Evolutionary conservation across 2,888 invertebrate species (phyloP), one percentile per base, ranked within the genome.

Genomic region (Andrena marginata): DNA sequence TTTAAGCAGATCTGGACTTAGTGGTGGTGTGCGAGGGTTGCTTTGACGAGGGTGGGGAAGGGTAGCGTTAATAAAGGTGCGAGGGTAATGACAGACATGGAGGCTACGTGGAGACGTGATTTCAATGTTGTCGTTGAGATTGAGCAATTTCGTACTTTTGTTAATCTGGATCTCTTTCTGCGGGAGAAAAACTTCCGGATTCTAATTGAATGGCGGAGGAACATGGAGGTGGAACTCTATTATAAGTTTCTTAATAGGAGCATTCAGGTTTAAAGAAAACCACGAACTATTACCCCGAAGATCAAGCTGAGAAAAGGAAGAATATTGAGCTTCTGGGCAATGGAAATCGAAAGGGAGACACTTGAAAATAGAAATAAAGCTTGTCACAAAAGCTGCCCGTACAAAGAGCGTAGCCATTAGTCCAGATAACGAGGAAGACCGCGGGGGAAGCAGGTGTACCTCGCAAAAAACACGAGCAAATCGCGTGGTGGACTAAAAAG

Each of bases 201-300:
- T 42, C 16, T 42, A 16, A 42, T 16, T 42, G 42, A 42, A 42
- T 42, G 16, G 16, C 1, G 42, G 42, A 42, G 42, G 42, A 42
- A 4, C 42, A 1, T 42, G 16, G 16, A 42, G 42, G 4, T 42
- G 42, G n/a, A n/a, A n/a, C n/a, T n/a, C n/a, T n/a, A n/a, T n/a
- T 42, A 62, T 10, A 29, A 51, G 49, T 65, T 60, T 35, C 23
- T 78, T 31, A 73, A 59, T 13, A 1, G 42, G 13, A 67, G 77
- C 77, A 78, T 67, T 78, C 64, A 79, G 23, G 26, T 1, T 13
- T 72, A 49, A 79, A 60, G 70, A 80, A 64, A 60, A 70, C 60
- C 20, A 26, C 31, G 20, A 26, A 35, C 20, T 10, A 42, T 13
- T 42, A 42, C 16, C 5, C 5, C 42, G 51, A 4, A 16, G 35